These are phyloP conservation scores for Drosophila imparisetae DNA, from an alignment of 2,888 invertebrate genomes.

Conservation along the genomic window DNA sequence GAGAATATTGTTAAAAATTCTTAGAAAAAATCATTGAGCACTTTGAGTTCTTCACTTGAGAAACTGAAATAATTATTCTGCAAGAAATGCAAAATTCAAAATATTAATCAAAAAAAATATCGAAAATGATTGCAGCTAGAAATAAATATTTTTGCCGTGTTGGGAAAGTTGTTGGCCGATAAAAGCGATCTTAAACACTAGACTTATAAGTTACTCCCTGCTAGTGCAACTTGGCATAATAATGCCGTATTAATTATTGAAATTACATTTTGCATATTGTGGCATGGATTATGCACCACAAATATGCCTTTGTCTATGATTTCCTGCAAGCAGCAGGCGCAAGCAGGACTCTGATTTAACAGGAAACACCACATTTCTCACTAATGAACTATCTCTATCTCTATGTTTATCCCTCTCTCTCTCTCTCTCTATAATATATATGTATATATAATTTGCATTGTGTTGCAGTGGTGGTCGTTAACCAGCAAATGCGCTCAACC, in stretches of 20 bases:
- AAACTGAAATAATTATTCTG: not conserved
- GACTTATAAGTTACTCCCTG: not conserved
- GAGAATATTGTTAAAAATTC: not conserved
- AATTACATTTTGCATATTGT: not conserved
- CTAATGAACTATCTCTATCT: constrained; percentile 22
- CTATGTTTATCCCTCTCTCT: not conserved
- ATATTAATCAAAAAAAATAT: not conserved
- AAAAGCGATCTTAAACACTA: not conserved
- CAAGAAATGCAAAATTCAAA: not conserved
- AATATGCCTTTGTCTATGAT: not conserved
- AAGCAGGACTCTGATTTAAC: not conserved
- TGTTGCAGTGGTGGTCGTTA: constrained; percentile 90
- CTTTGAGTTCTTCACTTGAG: not conserved
- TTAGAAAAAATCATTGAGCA: not conserved
- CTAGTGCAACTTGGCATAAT: not conserved
- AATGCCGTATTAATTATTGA: not conserved
- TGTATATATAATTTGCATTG: constrained; percentile 12
- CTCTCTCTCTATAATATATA: constrained; percentile 5
- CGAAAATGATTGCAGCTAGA: not conserved
- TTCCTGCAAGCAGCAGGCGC: not conserved
- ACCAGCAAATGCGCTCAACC: constrained; percentile 96
- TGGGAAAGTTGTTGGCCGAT: not conserved
- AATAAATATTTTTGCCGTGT: not conserved
- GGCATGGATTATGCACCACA: not conserved
- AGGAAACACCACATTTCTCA: not conserved